Conservation (phyloP, 2,888 invertebrate species). For the Macrosiphum euphorbiae region DNA sequence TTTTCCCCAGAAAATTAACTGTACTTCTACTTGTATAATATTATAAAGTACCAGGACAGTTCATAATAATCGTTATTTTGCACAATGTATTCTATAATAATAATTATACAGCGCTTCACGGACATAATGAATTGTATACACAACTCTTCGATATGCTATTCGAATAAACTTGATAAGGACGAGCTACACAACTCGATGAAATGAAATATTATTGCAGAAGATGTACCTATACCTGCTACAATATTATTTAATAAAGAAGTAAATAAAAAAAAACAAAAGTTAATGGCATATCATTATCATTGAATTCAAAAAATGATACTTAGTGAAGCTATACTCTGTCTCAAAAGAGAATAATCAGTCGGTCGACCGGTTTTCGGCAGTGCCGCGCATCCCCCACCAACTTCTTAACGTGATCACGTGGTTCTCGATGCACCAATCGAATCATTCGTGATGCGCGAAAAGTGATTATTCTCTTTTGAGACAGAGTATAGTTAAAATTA, state of each 20-base stretch:
- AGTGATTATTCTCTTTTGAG: no score
- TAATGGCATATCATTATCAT: not conserved
- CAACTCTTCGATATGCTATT: not conserved
- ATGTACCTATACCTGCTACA: not conserved
- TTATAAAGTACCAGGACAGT: not conserved
- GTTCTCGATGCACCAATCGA: no score
- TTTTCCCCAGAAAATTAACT: not conserved
- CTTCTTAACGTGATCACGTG: no score
- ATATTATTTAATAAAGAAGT: not conserved
- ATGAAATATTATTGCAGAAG: not conserved
- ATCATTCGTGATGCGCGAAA: no score
- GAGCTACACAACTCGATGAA: not conserved
- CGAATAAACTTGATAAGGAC: not conserved
- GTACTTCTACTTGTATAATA: not conserved
- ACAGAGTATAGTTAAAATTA: constrained; percentile 14
- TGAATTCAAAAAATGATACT: not conserved
- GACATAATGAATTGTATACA: not conserved
- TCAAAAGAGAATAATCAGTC: no score
- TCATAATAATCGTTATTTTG: not conserved
- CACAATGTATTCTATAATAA: not conserved
- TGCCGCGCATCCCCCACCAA: no score
- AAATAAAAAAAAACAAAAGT: not conserved
- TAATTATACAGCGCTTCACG: not conserved
- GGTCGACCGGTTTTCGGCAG: no score
- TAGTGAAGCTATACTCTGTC: not conserved